Conservation (phyloP, 2,888 invertebrate genomes). For the Latrodectus hesperus region DNA sequence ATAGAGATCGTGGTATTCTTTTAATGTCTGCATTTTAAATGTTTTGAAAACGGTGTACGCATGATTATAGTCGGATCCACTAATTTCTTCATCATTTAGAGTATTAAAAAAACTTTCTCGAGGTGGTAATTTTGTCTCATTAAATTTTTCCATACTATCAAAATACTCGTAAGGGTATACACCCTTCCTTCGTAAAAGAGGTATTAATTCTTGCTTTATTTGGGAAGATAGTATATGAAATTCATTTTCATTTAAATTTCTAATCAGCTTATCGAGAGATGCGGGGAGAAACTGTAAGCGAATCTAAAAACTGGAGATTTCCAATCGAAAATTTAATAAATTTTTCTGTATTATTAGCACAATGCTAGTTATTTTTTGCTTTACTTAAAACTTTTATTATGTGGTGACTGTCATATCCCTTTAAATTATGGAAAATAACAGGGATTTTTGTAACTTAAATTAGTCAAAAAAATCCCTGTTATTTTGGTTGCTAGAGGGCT, state of each 20-base stretch:
- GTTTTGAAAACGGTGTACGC: slow-evolving; percentile 71
- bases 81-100: too few species aligned
- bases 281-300: background rate
- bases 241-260: background rate
- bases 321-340: background rate
- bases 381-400: background rate
- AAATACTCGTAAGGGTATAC: slow-evolving; percentile 22
- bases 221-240: background rate
- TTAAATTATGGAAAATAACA: slow-evolving; percentile 3
- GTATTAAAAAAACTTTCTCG: background rate
- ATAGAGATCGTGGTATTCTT: slow-evolving; percentile 66
- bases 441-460: background rate
- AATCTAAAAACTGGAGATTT: background rate
- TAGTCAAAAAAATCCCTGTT: too few species aligned
- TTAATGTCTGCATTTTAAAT: slow-evolving; percentile 70
- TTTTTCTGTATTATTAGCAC: background rate
- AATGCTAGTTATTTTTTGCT: background rate
- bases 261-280: background rate
- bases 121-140: background rate
- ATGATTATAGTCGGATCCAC: slow-evolving; percentile 6
- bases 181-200: slow-evolving; percentile 17
- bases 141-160: background rate
- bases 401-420: slow-evolving; percentile 3
- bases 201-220: background rate
- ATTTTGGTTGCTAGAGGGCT: too few species aligned